phyloP scores from a whole-genome alignment of 2,797 vertebrate genomes.

The Arrhamphus sclerolepis region DNA sequence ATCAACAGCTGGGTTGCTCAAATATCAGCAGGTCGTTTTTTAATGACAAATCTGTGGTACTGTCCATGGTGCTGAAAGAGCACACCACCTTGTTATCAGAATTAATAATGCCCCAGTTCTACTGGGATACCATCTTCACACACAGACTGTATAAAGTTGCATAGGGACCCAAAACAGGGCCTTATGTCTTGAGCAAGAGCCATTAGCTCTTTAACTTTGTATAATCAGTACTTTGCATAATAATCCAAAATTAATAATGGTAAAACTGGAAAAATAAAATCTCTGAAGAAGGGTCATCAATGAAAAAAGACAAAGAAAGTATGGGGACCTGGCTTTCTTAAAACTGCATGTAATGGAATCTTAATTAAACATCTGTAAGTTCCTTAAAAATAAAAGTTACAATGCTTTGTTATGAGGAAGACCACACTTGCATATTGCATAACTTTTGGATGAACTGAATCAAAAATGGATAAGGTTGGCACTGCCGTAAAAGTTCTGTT shows the following conservation, averaged over 20 bases:
- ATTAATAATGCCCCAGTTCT: neutral
- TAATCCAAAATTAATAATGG: too few relatives aligned
- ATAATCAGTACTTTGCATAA: slow-evolving; percentile 1
- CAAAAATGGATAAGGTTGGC: neutral
- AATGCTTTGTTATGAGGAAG: too few relatives aligned
- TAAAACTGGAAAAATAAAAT: too few relatives aligned
- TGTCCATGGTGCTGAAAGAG: slow-evolving; percentile 18
- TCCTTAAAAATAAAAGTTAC: too few relatives aligned
- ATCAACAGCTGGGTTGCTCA: too few relatives aligned
- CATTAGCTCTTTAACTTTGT: neutral
- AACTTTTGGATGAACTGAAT: neutral
- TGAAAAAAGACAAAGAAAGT: too few relatives aligned
- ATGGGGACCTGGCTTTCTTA: too few relatives aligned
- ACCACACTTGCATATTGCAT: neutral
- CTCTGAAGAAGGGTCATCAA: too few relatives aligned
- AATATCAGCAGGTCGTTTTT: neutral
- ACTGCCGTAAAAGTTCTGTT: neutral
- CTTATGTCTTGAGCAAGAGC: neutral
- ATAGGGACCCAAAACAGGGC: neutral
- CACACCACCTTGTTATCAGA: neutral
- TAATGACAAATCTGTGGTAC: neutral
- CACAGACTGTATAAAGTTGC: neutral
- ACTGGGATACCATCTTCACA: neutral
- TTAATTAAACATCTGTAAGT: neutral
- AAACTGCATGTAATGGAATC: neutral